phyloP scores from a whole-genome alignment of 2,797 vertebrate genomes.

The Rhabdomys pumilio region DNA sequence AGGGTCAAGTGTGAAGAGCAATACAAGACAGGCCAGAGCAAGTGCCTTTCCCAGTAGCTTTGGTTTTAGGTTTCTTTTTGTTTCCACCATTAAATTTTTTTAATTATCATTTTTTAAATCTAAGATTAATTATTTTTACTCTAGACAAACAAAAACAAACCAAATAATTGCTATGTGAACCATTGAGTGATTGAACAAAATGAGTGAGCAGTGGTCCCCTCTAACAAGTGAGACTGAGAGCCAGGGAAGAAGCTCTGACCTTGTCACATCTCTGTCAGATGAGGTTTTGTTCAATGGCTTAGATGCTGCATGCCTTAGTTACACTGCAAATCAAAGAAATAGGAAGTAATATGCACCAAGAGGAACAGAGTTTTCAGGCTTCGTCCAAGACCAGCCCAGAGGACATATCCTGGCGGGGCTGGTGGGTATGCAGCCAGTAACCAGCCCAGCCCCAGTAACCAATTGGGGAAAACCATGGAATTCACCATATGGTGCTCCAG shows the following conservation, averaged over 20 bases:
- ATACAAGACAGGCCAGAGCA: background rate
- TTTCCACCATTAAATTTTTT: background rate
- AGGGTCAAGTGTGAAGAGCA: background rate
- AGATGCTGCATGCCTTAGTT: background rate
- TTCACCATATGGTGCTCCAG: conserved; percentile 51
- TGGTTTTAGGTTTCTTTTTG: background rate
- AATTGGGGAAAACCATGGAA: conserved; percentile 72
- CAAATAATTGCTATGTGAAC: background rate
- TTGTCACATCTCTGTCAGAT: background rate
- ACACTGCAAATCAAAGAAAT: conserved; percentile 28
- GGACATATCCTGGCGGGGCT: background rate
- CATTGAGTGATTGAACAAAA: background rate
- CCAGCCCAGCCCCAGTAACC: background rate
- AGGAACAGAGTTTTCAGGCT: background rate
- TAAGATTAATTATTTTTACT: background rate
- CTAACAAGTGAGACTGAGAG: background rate
- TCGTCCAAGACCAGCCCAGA: background rate
- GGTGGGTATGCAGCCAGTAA: background rate
- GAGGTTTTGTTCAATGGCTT: background rate
- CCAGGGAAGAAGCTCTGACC: background rate
- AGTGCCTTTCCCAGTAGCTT: background rate
- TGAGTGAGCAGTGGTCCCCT: no score
- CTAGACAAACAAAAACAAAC: background rate
- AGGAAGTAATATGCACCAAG: background rate
- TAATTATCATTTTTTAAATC: background rate